Conservation (phyloP, 64 coral and sea anemone genomes). For the Trachythela sp. region DNA sequence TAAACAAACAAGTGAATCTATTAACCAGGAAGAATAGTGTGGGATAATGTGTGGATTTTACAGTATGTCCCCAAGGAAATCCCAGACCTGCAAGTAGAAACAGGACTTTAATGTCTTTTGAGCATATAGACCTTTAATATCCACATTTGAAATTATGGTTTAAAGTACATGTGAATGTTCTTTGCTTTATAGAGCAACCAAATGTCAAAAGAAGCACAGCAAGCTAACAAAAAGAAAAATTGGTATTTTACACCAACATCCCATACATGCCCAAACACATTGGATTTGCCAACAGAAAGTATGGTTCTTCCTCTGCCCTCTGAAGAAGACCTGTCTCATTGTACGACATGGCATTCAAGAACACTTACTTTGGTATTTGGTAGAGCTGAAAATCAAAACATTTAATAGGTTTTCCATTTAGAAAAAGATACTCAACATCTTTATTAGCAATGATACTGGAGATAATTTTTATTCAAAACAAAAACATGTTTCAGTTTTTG, state of each 20-base stretch:
- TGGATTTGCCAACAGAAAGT: slow-evolving; percentile 36
- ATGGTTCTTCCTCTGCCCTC: slow-evolving; percentile 29
- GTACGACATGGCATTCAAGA: slow-evolving; percentile 37
- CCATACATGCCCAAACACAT: slow-evolving; percentile 55
- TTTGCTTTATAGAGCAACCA: not conserved
- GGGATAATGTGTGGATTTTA: too few species aligned
- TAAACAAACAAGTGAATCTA: too few species aligned
- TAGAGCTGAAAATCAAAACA: too few species aligned
- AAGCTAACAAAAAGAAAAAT: not conserved
- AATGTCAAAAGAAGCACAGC: not conserved
- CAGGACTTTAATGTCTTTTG: too few species aligned
- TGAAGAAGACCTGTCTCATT: slow-evolving; percentile 37
- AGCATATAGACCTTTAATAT: not conserved
- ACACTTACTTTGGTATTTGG: slow-evolving; percentile 36
- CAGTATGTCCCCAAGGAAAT: too few species aligned
- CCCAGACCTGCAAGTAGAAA: too few species aligned
- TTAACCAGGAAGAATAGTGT: too few species aligned
- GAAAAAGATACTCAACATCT: not conserved
- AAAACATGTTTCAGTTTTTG: not conserved
- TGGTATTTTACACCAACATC: slow-evolving; percentile 27
- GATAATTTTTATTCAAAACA: not conserved
- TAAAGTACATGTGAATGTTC: too few species aligned
- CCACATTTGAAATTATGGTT: not conserved
- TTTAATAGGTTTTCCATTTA: not conserved
- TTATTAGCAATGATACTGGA: not conserved